Conservation (phyloP, 2,888 invertebrate genomes). For the Neria commutata region DNA sequence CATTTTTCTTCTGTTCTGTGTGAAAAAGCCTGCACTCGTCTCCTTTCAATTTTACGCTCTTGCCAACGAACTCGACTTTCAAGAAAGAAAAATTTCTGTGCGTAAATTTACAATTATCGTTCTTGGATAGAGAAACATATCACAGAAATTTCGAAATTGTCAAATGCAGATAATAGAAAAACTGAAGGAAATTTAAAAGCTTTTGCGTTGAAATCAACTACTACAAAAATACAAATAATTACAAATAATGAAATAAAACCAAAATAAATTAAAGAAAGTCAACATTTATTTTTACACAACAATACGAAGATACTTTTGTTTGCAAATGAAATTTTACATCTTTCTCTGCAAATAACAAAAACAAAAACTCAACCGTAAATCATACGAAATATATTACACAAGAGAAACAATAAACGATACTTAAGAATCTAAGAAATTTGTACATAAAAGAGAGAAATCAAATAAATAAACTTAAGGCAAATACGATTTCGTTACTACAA, state of each 20-base stretch:
- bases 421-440: background rate
- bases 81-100: no score
- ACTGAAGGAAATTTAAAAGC: background rate
- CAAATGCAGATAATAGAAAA: no score
- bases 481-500: constrained; percentile 10
- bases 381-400: background rate
- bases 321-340: background rate
- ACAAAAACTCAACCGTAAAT: background rate
- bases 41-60: no score
- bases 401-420: constrained; percentile 1
- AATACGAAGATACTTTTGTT: constrained; percentile 20
- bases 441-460: background rate
- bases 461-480: background rate
- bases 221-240: background rate
- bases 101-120: no score
- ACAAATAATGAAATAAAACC: constrained; percentile 1
- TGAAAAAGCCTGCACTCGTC: no score
- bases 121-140: no score
- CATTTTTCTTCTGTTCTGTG: no score
- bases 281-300: constrained; percentile 8
- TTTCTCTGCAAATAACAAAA: background rate
- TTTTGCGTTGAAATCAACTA: no score
- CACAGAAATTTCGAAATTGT: no score
- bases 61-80: no score
- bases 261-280: background rate